A percentile compares a stretch with the other conserved stretches of the same genome.
Conservation (phyloP, 2,888 invertebrate species). For the Oegoconia quadripuncta region DNA sequence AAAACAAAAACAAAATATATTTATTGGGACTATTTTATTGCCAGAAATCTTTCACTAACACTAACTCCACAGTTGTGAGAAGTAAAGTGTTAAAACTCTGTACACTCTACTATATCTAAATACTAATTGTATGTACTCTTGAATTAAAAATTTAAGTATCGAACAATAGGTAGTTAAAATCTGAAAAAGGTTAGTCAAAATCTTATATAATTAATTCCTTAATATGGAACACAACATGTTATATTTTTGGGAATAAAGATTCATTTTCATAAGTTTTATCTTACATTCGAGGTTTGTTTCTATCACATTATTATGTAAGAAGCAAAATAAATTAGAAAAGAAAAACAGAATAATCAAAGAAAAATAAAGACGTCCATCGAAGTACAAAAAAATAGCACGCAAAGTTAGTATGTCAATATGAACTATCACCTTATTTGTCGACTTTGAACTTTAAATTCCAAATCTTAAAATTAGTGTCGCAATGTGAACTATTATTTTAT, state of each 20-base stretch:
- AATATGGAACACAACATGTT: slow-evolving; percentile 57
- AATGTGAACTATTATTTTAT: slow-evolving; percentile 53
- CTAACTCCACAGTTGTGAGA: slow-evolving; percentile 53
- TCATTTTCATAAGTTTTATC: slow-evolving; percentile 56
- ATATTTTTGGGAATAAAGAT: slow-evolving; percentile 50
- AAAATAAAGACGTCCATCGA: slow-evolving; percentile 63
- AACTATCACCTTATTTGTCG: slow-evolving; percentile 72
- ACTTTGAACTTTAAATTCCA: slow-evolving; percentile 75
- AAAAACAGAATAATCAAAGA: slow-evolving; percentile 54
- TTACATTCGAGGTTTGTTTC: slow-evolving; percentile 72
- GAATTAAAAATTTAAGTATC: slow-evolving; percentile 49
- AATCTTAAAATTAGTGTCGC: slow-evolving; percentile 69
- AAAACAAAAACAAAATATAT: slow-evolving; percentile 35
- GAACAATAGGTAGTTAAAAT: slow-evolving; percentile 42
- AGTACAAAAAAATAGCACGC: slow-evolving; percentile 66
- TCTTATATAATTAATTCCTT: slow-evolving; percentile 42
- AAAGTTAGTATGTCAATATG: slow-evolving; percentile 68
- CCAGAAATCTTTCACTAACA: slow-evolving; percentile 77
- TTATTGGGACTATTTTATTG: slow-evolving; percentile 77
- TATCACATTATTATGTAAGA: slow-evolving; percentile 64
- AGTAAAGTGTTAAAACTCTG: slow-evolving; percentile 60
- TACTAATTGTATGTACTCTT: slow-evolving; percentile 68
- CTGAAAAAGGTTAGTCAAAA: slow-evolving; percentile 63
- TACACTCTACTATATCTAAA: slow-evolving; percentile 69
- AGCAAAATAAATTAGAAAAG: slow-evolving; percentile 74